phyloP scores from a whole-genome alignment of 92 coral and sea anemone genomes.

The Zoanthus sansibaricus region DNA sequence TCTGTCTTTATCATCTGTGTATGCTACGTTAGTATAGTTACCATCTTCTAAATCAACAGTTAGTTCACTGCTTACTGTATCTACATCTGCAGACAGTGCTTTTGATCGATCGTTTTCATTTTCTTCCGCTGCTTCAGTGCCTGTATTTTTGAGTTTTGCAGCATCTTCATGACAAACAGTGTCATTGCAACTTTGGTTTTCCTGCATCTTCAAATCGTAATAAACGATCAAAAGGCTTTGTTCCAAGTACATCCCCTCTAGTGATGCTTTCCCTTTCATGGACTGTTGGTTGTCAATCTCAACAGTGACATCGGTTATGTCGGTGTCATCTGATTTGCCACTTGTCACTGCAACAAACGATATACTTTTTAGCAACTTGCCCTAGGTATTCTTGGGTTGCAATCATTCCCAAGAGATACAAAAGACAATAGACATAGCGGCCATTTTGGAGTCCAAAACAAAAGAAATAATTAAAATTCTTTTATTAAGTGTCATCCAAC shows the following conservation, averaged over 20 bases:
- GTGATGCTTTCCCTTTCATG: neutral
- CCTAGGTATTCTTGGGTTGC: too few species aligned
- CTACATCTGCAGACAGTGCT: neutral
- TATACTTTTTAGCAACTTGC: neutral
- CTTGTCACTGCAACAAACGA: neutral
- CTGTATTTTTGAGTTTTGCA: neutral
- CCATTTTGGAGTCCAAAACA: too few species aligned
- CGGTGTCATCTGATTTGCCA: neutral
- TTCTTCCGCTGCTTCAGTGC: neutral
- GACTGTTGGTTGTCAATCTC: neutral
- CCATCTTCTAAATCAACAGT: neutral
- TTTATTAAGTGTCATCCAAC: too few species aligned
- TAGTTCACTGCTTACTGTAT: neutral
- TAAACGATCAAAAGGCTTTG: neutral
- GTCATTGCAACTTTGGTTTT: neutral
- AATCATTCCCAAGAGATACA: too few species aligned
- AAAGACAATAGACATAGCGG: too few species aligned
- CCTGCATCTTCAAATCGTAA: neutral
- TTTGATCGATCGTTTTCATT: neutral
- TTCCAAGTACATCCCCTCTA: neutral
- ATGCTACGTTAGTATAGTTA: neutral
- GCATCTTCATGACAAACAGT: neutral
- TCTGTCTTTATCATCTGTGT: neutral
- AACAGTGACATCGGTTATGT: neutral
- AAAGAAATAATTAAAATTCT: too few species aligned